phyloP scores from a whole-genome alignment of 2,888 invertebrate genomes.

The Abscondita cerata region DNA sequence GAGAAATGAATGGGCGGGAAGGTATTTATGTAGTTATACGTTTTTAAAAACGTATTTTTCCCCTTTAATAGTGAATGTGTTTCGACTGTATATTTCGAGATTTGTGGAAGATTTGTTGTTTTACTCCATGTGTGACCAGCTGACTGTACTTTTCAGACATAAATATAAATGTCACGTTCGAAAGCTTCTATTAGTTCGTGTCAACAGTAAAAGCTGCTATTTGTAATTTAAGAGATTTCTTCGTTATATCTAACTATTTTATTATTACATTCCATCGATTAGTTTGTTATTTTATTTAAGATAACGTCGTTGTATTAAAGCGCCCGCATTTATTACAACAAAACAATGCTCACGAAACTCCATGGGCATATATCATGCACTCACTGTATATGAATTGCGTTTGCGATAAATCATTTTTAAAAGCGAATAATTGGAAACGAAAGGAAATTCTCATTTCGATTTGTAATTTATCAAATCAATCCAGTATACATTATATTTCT shows the following conservation, averaged over 20 bases:
- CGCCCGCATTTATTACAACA: too few species aligned
- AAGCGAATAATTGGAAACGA: too few species aligned
- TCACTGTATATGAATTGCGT: too few species aligned
- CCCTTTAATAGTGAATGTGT: constrained; percentile 5
- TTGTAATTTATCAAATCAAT: too few species aligned
- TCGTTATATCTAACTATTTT: background rate
- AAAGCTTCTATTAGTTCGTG: constrained; percentile 48
- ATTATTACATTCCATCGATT: background rate
- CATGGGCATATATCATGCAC: too few species aligned
- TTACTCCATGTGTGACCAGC: constrained; percentile 46
- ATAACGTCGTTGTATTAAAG: too few species aligned
- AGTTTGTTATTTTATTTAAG: too few species aligned
- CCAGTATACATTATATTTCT: too few species aligned
- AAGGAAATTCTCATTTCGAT: too few species aligned
- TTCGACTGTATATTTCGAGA: constrained; percentile 3
- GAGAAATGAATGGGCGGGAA: background rate
- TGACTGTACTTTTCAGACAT: constrained; percentile 50
- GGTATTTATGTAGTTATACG: background rate
- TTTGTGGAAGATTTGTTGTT: constrained; percentile 21
- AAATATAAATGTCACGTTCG: constrained; percentile 48
- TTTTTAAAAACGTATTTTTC: constrained; percentile 2
- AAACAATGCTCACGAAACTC: too few species aligned
- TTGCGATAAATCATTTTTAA: too few species aligned
- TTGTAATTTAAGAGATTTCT: constrained; percentile 1
- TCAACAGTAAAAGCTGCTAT: constrained; percentile 40